Percentiles rank a stretch among this genome's conserved stretches.
Evolutionary conservation across 1,140 invertebrate genomes (phyloP).

Genomic region (Drosophila tani): DNA sequence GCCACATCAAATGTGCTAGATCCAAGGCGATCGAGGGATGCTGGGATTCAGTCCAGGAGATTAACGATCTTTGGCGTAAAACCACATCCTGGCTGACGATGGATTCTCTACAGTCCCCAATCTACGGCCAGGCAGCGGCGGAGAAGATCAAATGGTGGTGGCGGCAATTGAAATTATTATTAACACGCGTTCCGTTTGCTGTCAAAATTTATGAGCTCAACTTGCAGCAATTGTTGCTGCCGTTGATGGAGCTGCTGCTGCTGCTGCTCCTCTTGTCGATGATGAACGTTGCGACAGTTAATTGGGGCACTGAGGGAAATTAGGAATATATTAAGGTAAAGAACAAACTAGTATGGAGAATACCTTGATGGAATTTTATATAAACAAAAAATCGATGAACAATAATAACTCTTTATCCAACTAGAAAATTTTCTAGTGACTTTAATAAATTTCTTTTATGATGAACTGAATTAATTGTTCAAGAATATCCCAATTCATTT

Average conservation of each 20-base stretch:
- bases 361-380: too few relatives aligned
- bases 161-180: slow-evolving; percentile 62
- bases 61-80: slow-evolving; percentile 64
- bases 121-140: slow-evolving; percentile 1
- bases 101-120: slow-evolving; percentile 4
- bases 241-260: slow-evolving; percentile 6
- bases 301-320: slow-evolving; percentile 35
- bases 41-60: slow-evolving; percentile 23
- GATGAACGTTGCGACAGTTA: slow-evolving; percentile 42
- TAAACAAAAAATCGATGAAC: background rate
- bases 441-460: too few relatives aligned
- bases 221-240: slow-evolving; percentile 61
- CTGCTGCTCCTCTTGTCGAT: slow-evolving; percentile 24
- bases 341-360: background rate
- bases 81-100: slow-evolving; percentile 66
- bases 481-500: too few relatives aligned
- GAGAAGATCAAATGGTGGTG: slow-evolving; percentile 55
- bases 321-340: accelerated
- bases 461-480: too few relatives aligned
- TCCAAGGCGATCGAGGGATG: slow-evolving; percentile 8
- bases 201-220: slow-evolving; percentile 78
- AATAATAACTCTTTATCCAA: background rate
- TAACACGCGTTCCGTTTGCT: slow-evolving; percentile 72
- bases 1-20: slow-evolving; percentile 69
- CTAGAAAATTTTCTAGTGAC: too few relatives aligned